Conservation (phyloP, 2,113 vertebrate species). For the Planiliza haematocheilus region DNA sequence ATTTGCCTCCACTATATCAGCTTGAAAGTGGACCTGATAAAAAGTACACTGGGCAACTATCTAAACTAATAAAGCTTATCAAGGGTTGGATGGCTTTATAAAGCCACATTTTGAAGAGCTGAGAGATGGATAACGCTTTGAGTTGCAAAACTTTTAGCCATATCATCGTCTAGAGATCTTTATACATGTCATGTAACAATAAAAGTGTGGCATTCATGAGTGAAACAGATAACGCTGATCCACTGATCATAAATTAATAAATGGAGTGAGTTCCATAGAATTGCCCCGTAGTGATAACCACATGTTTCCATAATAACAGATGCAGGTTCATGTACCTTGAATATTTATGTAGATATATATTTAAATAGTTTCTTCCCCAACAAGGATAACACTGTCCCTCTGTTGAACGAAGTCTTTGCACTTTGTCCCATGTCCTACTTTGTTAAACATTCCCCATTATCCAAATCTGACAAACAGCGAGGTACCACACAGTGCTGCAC, state of each 20-base stretch:
- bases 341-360: no score
- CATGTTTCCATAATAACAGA: no score
- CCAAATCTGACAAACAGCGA: background rate
- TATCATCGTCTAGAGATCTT: background rate
- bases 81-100: background rate
- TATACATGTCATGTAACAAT: background rate
- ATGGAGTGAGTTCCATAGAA: background rate
- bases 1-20: no score
- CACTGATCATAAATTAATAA: background rate
- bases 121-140: background rate
- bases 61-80: background rate
- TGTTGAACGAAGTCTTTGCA: constrained; percentile 2
- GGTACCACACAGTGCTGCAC: constrained; percentile 10
- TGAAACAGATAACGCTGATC: background rate
- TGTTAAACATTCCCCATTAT: background rate
- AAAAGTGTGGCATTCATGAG: background rate
- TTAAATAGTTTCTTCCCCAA: background rate
- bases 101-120: background rate
- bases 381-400: background rate
- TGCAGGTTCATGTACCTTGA: no score
- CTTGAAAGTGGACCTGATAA: background rate
- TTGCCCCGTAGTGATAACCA: background rate
- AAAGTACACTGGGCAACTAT: background rate
- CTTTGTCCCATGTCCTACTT: constrained; percentile 19
- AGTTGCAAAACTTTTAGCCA: background rate